A percentile compares a stretch with the other conserved stretches of the same genome.
These are phyloP conservation scores for Drosophila kohkoa DNA, from an alignment of 1,140 invertebrate genomes.

Conservation along the genomic window DNA sequence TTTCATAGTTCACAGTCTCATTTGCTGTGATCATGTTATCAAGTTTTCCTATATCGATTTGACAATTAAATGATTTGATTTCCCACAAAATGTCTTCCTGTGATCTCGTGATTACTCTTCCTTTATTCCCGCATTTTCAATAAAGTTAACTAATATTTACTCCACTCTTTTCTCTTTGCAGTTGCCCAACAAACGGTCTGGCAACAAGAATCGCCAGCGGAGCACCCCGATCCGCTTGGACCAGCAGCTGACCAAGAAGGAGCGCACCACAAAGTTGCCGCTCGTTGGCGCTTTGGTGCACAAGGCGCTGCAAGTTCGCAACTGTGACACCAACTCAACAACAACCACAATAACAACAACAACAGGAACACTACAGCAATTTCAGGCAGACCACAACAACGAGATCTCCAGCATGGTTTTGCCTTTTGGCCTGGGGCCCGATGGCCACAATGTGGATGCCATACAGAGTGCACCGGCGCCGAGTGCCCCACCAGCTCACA, in stretches of 20 bases:
- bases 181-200: slow-evolving; percentile 52
- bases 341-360: background rate
- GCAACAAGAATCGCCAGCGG: slow-evolving; percentile 54
- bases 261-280: slow-evolving; percentile 64
- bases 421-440: slow-evolving; percentile 77
- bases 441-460: slow-evolving; percentile 73
- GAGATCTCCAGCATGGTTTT: slow-evolving; percentile 64
- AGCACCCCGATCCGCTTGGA: slow-evolving; percentile 30
- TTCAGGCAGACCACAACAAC: slow-evolving; percentile 3
- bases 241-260: slow-evolving; percentile 54
- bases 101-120: background rate
- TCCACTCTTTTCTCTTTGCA: slow-evolving; percentile 23
- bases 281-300: slow-evolving; percentile 66
- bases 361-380: background rate
- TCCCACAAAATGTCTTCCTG: too few relatives aligned
- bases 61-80: background rate
- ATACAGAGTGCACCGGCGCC: slow-evolving; percentile 69
- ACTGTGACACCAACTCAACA: slow-evolving; percentile 1
- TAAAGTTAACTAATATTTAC: background rate
- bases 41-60: background rate
- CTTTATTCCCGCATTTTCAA: background rate
- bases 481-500: slow-evolving; percentile 72
- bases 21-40: too few relatives aligned
- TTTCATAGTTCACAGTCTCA: too few relatives aligned
- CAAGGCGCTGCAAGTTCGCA: slow-evolving; percentile 52